Evolutionary conservation across 2,797 vertebrate species (phyloP), one percentile per base, ranked within the genome.

Genomic region (Chrosomus eos): DNA sequence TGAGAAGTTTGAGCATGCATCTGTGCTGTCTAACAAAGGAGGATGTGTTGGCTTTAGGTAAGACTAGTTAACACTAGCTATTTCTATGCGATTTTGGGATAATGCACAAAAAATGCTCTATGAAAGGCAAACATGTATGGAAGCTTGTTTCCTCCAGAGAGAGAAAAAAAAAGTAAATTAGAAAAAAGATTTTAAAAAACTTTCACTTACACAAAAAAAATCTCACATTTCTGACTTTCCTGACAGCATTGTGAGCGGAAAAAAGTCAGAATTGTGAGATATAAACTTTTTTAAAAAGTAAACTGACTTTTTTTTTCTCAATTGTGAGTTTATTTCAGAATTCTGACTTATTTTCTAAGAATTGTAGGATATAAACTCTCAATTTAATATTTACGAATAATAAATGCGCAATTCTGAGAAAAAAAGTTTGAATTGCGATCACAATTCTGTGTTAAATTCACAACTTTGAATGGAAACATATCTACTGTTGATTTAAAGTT

Each of bases 1-100:
- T 98, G 3, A 89, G 95, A 92, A 91, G 92, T 86, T 92, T 98
- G 2, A 95, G 97, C 92, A 93, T 98, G 31, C 97, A 96, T 89
- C 93, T 94, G 73, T 97, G 97, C 91, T 92, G 92, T 3, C 88
- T 98, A 38, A 95, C 93, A 10, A 92, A 82, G 66, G 84, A 90
- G 0, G 96, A 99, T 58, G 75, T 96, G 89, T 84, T 88, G 0
- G 89, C 92, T 26, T 91, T 97, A 87, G 94, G 97, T 97, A 92
- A 95, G 74, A 40, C 67, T 16, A 43, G 51, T 19, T 48, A 21
- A 31, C 26, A 23, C 28, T 16, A 64, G 6, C 13, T 31, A 31
- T 31, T 62, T 64, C 18, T 18, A 31, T 31, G 60, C 14, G 7
- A 31, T 62, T 62, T 62, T 62, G 11, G 58, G n/a, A 62, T 31